Percentiles rank a stretch among this genome's conserved stretches.
Evolutionary conservation across 2,113 vertebrate genomes (phyloP).

Genomic region (Megaleporinus macrocephalus): DNA sequence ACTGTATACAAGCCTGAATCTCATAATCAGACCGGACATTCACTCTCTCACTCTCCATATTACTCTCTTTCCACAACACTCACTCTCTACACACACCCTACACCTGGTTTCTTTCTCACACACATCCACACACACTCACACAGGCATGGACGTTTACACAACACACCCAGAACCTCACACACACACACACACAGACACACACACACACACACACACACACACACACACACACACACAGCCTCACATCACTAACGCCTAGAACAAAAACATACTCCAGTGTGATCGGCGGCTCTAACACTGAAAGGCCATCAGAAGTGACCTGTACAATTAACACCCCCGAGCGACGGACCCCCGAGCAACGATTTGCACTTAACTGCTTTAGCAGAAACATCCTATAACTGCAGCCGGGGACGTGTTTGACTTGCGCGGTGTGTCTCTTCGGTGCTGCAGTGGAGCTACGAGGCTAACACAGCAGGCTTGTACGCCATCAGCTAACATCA

Average conservation of each 20-base stretch:
- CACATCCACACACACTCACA: background rate
- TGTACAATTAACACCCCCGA: background rate
- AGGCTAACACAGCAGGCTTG: too few species aligned
- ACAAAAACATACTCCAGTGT: background rate
- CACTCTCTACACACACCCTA: background rate
- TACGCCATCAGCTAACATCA: too few species aligned
- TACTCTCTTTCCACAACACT: background rate
- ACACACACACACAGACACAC: conserved; percentile 1
- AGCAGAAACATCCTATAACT: too few species aligned
- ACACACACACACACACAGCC: background rate
- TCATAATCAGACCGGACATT: too few species aligned
- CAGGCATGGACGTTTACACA: background rate
- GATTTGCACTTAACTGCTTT: too few species aligned
- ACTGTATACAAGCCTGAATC: too few species aligned
- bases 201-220: background rate
- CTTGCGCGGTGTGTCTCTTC: too few species aligned
- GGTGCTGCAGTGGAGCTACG: too few species aligned
- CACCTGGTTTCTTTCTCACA: background rate
- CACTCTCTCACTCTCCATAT: background rate
- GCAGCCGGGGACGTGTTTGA: too few species aligned
- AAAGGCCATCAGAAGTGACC: background rate
- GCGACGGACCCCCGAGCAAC: too few species aligned
- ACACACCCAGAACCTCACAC: background rate
- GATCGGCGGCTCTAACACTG: background rate
- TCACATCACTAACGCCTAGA: too few species aligned